phyloP scores from a whole-genome alignment of 2,113 vertebrate genomes.

The Esox niger region DNA sequence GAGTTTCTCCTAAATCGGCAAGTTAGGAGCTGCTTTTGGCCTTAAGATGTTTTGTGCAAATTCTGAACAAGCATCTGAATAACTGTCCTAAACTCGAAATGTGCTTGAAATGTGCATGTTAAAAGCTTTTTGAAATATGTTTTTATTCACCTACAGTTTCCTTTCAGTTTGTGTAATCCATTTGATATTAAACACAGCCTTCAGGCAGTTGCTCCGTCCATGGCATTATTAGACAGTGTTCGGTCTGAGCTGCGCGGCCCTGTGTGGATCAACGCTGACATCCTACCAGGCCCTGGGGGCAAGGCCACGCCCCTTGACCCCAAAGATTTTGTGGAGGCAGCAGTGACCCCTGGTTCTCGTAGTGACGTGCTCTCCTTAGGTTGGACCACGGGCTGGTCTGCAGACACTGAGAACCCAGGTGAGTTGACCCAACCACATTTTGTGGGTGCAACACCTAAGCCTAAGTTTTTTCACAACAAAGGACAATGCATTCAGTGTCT shows the following conservation, averaged over 20 bases:
- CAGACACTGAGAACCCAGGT: slow-evolving; percentile 76
- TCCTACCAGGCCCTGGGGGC: slow-evolving; percentile 83
- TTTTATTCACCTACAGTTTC: too few relatives aligned
- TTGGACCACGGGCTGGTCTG: slow-evolving; percentile 82
- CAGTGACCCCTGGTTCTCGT: slow-evolving; percentile 65
- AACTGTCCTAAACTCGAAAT: too few relatives aligned
- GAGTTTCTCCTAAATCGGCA: too few relatives aligned
- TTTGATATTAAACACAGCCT: slow-evolving; percentile 63
- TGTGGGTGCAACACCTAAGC: too few relatives aligned
- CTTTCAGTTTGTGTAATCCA: too few relatives aligned
- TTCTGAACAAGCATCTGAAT: too few relatives aligned
- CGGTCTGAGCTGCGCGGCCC: slow-evolving; percentile 61
- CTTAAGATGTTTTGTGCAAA: too few relatives aligned
- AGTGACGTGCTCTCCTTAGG: slow-evolving; percentile 77
- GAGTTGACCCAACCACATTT: background rate
- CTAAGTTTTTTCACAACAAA: too few relatives aligned
- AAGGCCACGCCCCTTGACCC: slow-evolving; percentile 63
- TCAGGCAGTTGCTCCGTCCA: slow-evolving; percentile 75
- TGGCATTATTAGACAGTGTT: slow-evolving; percentile 70
- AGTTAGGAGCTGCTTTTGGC: too few relatives aligned
- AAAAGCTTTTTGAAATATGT: too few relatives aligned
- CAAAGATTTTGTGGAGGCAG: slow-evolving; percentile 64
- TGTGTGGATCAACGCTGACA: slow-evolving; percentile 88
- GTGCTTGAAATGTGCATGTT: too few relatives aligned
- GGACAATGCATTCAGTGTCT: too few relatives aligned